Base-by-base conservation (phyloP, 2,113 vertebrate species). In the Damaliscus lunatus region DNA sequence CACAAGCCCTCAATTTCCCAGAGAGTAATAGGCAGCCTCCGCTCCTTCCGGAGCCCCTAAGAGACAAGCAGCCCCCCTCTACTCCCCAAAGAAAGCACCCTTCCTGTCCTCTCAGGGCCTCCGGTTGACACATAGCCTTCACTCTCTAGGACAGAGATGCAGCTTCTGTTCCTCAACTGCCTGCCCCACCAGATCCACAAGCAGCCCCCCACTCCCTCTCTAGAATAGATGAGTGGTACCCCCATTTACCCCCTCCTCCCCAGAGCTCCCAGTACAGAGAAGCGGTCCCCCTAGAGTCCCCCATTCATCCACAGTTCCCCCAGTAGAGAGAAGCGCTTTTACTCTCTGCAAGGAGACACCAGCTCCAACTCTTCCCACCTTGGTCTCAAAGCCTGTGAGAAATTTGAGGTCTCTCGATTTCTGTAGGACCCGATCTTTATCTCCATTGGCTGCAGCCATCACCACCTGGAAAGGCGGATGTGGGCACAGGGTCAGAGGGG, bases 381-480 rank as follows among this genome's bases (percentile, higher is more conserved):
- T 99, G 74, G 99, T 98, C 98, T 99, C 99, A 36, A 99, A 99
- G 29, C 99, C 99, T 0, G 99, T 99, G 94, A 99, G 98, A 98
- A 99, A 99, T 92, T 99, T 99, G 86, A 99, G 98, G 82, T 99
- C 99, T 59, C 91, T 99, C 1, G 99, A 99, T 97, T 99, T 99
- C 95, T 99, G 98, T 1, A 99, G 99, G 88, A 99, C 99, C 5
- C 98, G 99, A 5, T 97, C 99, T 92, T 99, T 96, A 98, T 99
- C 99, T 4, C 99, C 99, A 0, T 99, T 97, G 0, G 99, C 99
- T 1, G 99, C 99, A 0, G 99, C 99, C 57, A 99, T 98, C 83
- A 99, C 99, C 96, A 99, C 99, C 99, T 99, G 94, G 57, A 36
- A 27, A 87, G 48, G 90, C 0, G 11, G 80, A 62, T 46, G 14